phyloP scores from a whole-genome alignment of 2,888 invertebrate genomes.

The Agrochola circellaris region DNA sequence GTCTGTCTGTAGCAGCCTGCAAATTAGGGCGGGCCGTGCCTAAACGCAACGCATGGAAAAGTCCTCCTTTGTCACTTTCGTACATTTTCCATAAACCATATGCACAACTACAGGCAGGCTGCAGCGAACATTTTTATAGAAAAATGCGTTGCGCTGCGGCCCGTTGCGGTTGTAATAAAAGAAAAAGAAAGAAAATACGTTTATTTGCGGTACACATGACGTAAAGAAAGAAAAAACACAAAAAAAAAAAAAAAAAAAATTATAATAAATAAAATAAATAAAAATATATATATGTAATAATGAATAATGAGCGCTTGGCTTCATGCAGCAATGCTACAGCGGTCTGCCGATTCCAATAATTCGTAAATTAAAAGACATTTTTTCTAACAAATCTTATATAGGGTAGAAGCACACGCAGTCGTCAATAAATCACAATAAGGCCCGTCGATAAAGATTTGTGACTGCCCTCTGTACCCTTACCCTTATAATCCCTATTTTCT shows the following conservation, averaged over 20 bases:
- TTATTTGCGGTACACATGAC: too few species aligned
- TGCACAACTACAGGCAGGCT: not conserved
- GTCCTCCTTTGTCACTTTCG: too few species aligned
- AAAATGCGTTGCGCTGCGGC: not conserved
- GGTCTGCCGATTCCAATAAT: conserved; percentile 4
- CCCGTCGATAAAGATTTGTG: conserved; percentile 79
- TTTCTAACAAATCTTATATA: conserved; percentile 53
- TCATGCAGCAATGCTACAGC: not conserved
- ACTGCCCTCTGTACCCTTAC: conserved; percentile 66
- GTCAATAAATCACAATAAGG: conserved; percentile 67
- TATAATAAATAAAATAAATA: too few species aligned
- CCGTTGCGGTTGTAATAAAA: not conserved
- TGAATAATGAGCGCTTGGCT: not conserved
- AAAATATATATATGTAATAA: too few species aligned
- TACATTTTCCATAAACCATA: too few species aligned
- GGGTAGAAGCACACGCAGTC: conserved; percentile 51
- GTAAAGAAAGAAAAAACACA: too few species aligned
- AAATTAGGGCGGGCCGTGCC: too few species aligned
- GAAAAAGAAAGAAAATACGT: too few species aligned
- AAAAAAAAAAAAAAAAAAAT: too few species aligned
- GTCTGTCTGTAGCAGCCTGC: too few species aligned
- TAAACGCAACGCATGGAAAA: too few species aligned
- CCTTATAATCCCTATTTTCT: conserved; percentile 74
- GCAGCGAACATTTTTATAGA: not conserved
- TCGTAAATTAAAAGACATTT: conserved; percentile 60